These are phyloP conservation scores for Lepidurus arcticus DNA, from an alignment of 1,140 invertebrate species.

Conservation along the genomic window DNA sequence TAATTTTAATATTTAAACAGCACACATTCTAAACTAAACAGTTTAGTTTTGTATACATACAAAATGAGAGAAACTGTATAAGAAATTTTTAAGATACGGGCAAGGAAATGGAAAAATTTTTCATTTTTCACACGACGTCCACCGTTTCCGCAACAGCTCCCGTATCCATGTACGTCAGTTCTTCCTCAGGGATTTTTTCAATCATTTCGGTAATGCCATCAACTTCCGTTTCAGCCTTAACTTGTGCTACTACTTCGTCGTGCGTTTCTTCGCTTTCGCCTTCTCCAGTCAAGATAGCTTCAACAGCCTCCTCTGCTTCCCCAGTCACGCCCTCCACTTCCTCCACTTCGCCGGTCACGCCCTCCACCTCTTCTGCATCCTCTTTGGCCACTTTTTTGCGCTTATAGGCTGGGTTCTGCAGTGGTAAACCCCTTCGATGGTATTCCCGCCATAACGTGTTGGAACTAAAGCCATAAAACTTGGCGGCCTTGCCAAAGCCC, in stretches of 20 bases:
- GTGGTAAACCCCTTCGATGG: conserved; percentile 62
- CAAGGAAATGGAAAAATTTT: background rate
- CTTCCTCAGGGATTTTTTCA: conserved; percentile 4
- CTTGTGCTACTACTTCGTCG: conserved; percentile 13
- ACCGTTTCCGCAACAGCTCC: conserved; percentile 4
- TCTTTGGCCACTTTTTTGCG: conserved; percentile 28
- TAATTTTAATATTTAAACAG: background rate
- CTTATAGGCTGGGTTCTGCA: conserved; percentile 28
- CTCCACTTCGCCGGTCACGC: conserved; percentile 43
- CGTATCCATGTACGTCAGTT: background rate
- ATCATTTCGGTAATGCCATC: background rate
- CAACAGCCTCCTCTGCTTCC: background rate
- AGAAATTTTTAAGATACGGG: background rate
- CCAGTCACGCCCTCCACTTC: conserved; percentile 47
- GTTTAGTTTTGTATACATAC: background rate
- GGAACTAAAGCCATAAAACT: conserved; percentile 74
- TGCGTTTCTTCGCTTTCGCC: conserved; percentile 27
- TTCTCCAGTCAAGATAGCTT: too few relatives aligned
- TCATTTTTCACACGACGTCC: background rate
- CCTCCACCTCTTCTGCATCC: conserved; percentile 30
- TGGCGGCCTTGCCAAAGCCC: conserved; percentile 73
- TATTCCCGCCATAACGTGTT: conserved; percentile 76
- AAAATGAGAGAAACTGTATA: background rate
- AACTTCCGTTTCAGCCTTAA: background rate
- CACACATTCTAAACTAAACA: background rate